Evolutionary conservation across 2,113 vertebrate genomes (phyloP).

Genomic region (Arizona elegans): DNA sequence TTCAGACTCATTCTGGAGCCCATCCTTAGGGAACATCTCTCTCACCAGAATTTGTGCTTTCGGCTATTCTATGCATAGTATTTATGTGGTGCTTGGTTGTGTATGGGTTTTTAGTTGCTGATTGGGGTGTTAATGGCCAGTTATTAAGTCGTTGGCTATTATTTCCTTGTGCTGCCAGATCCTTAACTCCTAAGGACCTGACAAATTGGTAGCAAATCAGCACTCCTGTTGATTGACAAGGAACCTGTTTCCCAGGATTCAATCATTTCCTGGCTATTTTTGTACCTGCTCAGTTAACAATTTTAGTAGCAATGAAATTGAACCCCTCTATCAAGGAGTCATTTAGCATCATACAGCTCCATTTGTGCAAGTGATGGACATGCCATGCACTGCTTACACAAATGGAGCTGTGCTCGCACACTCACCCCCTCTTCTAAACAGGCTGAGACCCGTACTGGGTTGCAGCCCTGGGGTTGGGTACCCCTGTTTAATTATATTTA

Average conservation of each 20-base stretch:
- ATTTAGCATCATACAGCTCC: neutral
- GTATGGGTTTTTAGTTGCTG: neutral
- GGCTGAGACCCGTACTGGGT: neutral
- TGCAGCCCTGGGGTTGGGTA: neutral
- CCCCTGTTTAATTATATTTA: neutral
- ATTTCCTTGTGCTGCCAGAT: neutral
- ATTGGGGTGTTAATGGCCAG: neutral
- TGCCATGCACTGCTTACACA: neutral
- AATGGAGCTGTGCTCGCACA: neutral
- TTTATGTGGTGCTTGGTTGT: neutral
- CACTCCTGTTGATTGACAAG: neutral
- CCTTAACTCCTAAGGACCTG: too few species aligned
- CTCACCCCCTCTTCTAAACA: neutral
- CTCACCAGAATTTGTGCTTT: neutral
- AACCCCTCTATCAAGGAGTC: neutral
- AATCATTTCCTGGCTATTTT: neutral
- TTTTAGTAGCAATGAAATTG: neutral
- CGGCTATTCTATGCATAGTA: neutral
- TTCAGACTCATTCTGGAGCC: neutral
- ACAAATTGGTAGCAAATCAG: neutral
- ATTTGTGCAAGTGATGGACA: neutral
- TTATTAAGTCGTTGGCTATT: neutral
- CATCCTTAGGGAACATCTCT: neutral
- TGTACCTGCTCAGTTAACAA: neutral
- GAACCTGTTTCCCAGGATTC: neutral